Percentiles rank a stretch among this genome's conserved stretches.
These are phyloP conservation scores for Probosciger aterrimus DNA, from an alignment of 2,113 vertebrate species.

Conservation along the genomic window DNA sequence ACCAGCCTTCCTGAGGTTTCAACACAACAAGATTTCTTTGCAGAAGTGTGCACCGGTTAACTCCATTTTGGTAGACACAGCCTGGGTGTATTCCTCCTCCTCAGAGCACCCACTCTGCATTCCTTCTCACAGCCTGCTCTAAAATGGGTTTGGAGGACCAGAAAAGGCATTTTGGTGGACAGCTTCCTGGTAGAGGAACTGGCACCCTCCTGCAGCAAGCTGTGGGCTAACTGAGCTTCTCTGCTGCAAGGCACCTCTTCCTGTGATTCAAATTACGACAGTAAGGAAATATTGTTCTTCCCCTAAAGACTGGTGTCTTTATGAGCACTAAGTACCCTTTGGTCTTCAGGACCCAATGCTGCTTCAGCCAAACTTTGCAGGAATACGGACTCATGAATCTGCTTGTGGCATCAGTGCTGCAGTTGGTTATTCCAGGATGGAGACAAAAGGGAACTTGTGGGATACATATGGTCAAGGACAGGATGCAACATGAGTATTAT, in stretches of 20 bases:
- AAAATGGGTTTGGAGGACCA: background rate
- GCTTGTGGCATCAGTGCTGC: accelerated
- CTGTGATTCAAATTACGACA: accelerated
- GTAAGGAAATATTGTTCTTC: background rate
- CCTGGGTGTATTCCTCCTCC: background rate
- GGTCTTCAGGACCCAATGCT: background rate
- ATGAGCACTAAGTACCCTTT: accelerated
- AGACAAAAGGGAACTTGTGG: background rate
- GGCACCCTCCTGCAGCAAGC: accelerated
- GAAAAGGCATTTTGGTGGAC: background rate
- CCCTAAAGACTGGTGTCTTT: background rate
- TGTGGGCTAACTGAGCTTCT: background rate
- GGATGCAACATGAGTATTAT: background rate
- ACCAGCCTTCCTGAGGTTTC: background rate
- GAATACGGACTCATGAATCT: background rate
- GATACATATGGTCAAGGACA: background rate
- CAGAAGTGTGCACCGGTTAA: background rate
- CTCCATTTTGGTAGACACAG: background rate
- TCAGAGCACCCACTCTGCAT: background rate
- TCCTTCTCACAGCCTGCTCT: background rate
- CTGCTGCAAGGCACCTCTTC: background rate
- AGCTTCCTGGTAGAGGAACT: background rate
- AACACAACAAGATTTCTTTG: background rate
- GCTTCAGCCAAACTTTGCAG: background rate
- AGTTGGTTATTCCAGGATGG: background rate